phyloP scores from a whole-genome alignment of 2,888 invertebrate genomes.

The Yponomeuta evonymella region DNA sequence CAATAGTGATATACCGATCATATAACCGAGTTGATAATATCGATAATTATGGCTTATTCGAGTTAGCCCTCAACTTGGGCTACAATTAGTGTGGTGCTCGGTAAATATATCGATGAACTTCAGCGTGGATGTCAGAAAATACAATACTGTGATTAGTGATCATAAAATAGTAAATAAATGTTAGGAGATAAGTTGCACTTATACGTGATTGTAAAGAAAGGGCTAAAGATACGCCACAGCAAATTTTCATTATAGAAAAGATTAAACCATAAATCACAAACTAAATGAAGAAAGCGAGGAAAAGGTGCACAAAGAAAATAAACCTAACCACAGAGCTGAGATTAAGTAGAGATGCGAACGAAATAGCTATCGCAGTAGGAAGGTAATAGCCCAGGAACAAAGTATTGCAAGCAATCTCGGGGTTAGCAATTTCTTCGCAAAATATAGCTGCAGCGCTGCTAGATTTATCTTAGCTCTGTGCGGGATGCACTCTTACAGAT shows the following conservation, averaged over 20 bases:
- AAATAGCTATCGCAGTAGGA: conserved; percentile 11
- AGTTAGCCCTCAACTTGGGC: conserved; percentile 22
- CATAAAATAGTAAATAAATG: neutral
- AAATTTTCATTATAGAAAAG: neutral
- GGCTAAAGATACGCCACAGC: neutral
- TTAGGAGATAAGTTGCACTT: neutral
- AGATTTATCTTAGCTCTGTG: conserved; percentile 13
- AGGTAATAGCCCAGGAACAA: conserved; percentile 14
- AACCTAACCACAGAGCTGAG: conserved; percentile 19
- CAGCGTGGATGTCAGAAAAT: neutral
- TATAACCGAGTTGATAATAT: conserved; percentile 29
- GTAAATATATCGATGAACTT: conserved; percentile 15
- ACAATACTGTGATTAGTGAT: neutral
- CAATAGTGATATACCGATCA: conserved; percentile 28
- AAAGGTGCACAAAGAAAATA: conserved; percentile 32
- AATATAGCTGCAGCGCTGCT: conserved; percentile 6
- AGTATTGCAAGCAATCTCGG: conserved; percentile 13
- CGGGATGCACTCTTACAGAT: conserved; percentile 12
- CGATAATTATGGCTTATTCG: conserved; percentile 29
- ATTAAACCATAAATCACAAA: conserved; percentile 42
- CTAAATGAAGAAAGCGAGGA: conserved; percentile 30
- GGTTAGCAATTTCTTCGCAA: conserved; percentile 13
- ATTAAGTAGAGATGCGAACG: conserved; percentile 13
- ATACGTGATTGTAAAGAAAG: neutral
- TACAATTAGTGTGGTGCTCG: conserved; percentile 26